phyloP scores from a whole-genome alignment of 2,113 vertebrate species.

The Tenrec ecaudatus region DNA sequence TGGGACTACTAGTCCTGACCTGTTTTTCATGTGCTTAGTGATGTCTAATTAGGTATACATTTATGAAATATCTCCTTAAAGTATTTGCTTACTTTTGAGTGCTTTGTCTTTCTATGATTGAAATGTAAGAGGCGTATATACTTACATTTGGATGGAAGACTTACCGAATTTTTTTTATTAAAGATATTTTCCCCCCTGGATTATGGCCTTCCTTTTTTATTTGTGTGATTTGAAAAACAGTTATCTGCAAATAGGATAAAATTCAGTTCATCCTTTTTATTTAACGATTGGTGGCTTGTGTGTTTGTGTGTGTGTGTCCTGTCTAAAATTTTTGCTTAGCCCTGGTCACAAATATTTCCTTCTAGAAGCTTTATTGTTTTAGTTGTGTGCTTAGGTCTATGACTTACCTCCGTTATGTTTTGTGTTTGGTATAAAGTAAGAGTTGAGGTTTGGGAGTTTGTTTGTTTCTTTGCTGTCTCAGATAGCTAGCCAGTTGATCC shows the following conservation, averaged over 20 bases:
- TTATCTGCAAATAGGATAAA: constrained; percentile 15
- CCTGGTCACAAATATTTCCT: constrained; percentile 26
- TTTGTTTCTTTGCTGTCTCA: constrained; percentile 7
- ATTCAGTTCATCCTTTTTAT: not conserved
- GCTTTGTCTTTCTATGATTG: no score
- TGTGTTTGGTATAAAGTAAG: not conserved
- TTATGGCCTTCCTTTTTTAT: not conserved
- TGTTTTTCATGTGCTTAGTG: no score
- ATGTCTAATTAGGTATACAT: no score
- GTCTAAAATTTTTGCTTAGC: constrained; percentile 11
- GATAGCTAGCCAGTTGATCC: not conserved
- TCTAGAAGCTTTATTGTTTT: constrained; percentile 28
- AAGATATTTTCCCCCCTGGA: not conserved
- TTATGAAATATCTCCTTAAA: no score
- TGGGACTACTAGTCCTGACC: no score
- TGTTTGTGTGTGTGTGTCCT: not conserved
- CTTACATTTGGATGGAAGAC: no score
- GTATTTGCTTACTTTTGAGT: no score
- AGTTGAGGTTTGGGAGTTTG: not conserved
- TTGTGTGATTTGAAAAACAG: constrained; percentile 34
- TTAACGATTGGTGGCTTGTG: not conserved
- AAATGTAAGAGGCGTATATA: no score
- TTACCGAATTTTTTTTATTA: not conserved
- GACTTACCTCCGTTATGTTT: not conserved
- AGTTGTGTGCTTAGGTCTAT: not conserved